Conservation (phyloP, 2,797 vertebrate species). For the Takifugu ocellatus region DNA sequence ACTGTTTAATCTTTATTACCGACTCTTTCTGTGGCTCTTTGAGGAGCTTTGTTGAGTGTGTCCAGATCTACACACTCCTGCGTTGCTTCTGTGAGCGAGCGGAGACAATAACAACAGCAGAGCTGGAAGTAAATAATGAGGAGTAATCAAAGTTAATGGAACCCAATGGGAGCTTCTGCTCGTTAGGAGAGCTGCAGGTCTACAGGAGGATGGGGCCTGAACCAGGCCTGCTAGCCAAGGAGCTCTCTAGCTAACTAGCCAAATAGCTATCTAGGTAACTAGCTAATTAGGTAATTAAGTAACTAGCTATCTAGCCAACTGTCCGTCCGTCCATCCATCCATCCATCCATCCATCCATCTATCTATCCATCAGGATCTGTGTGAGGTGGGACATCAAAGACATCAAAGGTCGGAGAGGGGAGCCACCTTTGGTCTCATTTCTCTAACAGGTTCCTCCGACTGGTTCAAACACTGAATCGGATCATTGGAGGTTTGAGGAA, state of each 20-base stretch:
- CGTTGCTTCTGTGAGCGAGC: constrained; percentile 32
- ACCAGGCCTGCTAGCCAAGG: constrained; percentile 71
- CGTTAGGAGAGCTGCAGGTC: constrained; percentile 81
- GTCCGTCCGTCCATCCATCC: no score
- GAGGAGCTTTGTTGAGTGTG: constrained; percentile 10
- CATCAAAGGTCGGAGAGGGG: no score
- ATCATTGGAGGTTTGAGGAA: constrained; percentile 44
- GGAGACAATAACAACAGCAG: constrained; percentile 74
- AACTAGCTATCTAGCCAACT: no score
- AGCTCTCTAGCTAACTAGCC: constrained; percentile 61
- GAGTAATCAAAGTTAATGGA: constrained; percentile 86
- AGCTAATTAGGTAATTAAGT: no score
- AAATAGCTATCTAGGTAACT: constrained; percentile 6
- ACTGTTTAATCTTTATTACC: constrained; percentile 34
- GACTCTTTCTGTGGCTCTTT: constrained; percentile 34
- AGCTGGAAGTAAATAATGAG: constrained; percentile 87
- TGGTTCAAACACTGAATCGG: constrained; percentile 20
- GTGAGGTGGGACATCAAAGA: no score
- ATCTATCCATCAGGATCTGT: no score
- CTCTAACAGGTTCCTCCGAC: constrained; percentile 28
- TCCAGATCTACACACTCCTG: constrained; percentile 1
- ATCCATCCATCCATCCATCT: no score
- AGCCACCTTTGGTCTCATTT: constrained; percentile 27
- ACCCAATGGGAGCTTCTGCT: constrained; percentile 77
- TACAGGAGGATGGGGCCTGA: constrained; percentile 82